Conservation (phyloP, 2,888 invertebrate genomes). For the Mechanitis messenoides region DNA sequence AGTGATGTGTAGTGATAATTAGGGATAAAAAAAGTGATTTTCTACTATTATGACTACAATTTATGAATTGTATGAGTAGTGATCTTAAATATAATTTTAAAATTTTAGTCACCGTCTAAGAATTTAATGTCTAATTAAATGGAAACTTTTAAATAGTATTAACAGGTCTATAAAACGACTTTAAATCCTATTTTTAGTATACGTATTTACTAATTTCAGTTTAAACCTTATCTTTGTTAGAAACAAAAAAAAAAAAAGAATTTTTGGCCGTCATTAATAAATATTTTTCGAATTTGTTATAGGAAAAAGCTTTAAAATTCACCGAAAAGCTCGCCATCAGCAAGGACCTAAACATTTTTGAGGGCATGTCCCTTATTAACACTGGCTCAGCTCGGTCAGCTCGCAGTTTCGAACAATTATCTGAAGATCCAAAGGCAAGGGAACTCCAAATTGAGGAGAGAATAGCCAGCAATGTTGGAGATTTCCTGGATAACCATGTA, state of each 20-base stretch:
- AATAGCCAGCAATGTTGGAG: slow-evolving; percentile 63
- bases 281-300: slow-evolving; percentile 32
- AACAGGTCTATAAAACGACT: too few relatives aligned
- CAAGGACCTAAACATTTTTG: slow-evolving; percentile 69
- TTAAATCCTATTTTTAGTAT: too few relatives aligned
- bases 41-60: neutral
- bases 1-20: slow-evolving; percentile 37
- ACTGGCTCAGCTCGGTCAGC: slow-evolving; percentile 70
- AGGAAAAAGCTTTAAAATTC: slow-evolving; percentile 78
- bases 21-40: slow-evolving; percentile 3
- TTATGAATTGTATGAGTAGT: neutral
- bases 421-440: slow-evolving; percentile 63
- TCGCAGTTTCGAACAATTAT: slow-evolving; percentile 63
- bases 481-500: slow-evolving; percentile 67
- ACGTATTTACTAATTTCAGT: too few relatives aligned
- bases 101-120: too few relatives aligned
- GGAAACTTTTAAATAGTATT: too few relatives aligned
- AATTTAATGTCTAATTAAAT: too few relatives aligned
- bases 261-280: too few relatives aligned
- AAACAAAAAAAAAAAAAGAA: too few relatives aligned
- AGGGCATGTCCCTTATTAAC: slow-evolving; percentile 71
- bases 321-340: slow-evolving; percentile 76
- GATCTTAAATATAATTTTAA: too few relatives aligned
- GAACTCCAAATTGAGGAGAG: slow-evolving; percentile 66
- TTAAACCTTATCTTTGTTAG: too few relatives aligned